phyloP scores from a whole-genome alignment of 1,140 invertebrate genomes.

The Thrips palmi region DNA sequence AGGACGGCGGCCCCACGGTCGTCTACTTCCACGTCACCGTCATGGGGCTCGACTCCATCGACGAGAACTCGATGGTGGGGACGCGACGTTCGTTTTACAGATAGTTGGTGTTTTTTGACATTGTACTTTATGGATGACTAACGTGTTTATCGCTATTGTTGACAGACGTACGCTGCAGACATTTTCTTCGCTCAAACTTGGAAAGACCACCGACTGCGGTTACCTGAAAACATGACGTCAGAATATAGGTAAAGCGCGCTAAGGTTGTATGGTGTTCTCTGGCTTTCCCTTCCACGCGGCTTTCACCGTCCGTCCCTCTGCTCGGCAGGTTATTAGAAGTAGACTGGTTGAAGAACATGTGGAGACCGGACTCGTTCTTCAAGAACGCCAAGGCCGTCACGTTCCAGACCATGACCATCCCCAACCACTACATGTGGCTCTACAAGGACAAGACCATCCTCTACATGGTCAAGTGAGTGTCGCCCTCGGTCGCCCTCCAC shows the following conservation, averaged over 20 bases:
- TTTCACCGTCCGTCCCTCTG: conserved; percentile 2
- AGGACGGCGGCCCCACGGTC: conserved; percentile 65
- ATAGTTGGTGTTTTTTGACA: conserved; percentile 3
- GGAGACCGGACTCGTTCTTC: conserved; percentile 76
- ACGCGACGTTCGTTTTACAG: not conserved
- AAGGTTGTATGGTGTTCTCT: not conserved
- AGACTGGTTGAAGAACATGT: conserved; percentile 78
- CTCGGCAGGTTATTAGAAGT: conserved; percentile 51
- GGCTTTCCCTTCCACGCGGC: conserved; percentile 6
- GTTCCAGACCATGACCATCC: conserved; percentile 85
- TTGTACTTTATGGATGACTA: not conserved
- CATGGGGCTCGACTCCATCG: conserved; percentile 81
- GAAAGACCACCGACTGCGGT: conserved; percentile 69
- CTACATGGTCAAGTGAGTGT: conserved; percentile 64
- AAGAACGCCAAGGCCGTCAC: conserved; percentile 83
- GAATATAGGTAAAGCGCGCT: conserved; percentile 46
- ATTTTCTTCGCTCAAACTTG: conserved; percentile 84
- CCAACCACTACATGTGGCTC: conserved; percentile 77
- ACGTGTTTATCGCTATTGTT: conserved; percentile 16
- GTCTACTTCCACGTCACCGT: conserved; percentile 85
- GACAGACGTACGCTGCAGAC: conserved; percentile 70
- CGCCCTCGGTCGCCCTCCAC: not conserved
- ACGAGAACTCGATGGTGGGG: conserved; percentile 76
- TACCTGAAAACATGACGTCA: conserved; percentile 80
- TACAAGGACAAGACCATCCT: conserved; percentile 76